Evolutionary conservation across 2,888 invertebrate species (phyloP).

Genomic region (Tortrix viridana): DNA sequence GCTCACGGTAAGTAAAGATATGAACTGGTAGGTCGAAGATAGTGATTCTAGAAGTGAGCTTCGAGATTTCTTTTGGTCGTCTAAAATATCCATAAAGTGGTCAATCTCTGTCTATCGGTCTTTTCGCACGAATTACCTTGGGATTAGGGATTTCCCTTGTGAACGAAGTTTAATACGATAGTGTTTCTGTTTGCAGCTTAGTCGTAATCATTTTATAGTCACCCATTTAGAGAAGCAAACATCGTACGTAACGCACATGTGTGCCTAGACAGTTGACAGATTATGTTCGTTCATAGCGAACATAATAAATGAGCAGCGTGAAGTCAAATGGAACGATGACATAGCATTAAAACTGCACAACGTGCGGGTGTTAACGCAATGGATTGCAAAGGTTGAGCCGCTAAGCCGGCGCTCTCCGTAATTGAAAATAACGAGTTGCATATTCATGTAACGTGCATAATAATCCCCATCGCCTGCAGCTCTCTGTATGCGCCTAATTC

Average conservation of each 20-base stretch:
- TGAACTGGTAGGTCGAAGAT: too few relatives aligned
- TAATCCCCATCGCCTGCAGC: constrained; percentile 50
- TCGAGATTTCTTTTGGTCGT: too few relatives aligned
- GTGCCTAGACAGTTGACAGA: constrained; percentile 31
- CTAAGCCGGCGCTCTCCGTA: constrained; percentile 59
- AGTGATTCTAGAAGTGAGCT: too few relatives aligned
- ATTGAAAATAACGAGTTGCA: constrained; percentile 76
- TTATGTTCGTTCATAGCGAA: constrained; percentile 22
- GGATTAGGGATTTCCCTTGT: not conserved
- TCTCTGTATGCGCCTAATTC: constrained; percentile 49
- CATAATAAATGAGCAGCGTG: constrained; percentile 46
- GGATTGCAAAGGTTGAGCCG: constrained; percentile 54
- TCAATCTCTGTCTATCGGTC: too few relatives aligned
- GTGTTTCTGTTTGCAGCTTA: constrained; percentile 3
- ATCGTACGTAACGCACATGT: constrained; percentile 27
- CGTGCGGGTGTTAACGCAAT: constrained; percentile 50
- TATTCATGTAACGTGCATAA: constrained; percentile 66
- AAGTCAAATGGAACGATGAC: constrained; percentile 53
- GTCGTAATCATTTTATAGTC: constrained; percentile 24
- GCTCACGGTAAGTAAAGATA: too few relatives aligned
- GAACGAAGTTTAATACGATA: not conserved
- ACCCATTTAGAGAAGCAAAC: constrained; percentile 23
- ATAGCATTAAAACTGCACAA: constrained; percentile 65
- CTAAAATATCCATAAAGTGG: too few relatives aligned
- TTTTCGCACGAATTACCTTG: too few relatives aligned